phyloP scores from a whole-genome alignment of 2,113 vertebrate species.

The Suricata suricatta region DNA sequence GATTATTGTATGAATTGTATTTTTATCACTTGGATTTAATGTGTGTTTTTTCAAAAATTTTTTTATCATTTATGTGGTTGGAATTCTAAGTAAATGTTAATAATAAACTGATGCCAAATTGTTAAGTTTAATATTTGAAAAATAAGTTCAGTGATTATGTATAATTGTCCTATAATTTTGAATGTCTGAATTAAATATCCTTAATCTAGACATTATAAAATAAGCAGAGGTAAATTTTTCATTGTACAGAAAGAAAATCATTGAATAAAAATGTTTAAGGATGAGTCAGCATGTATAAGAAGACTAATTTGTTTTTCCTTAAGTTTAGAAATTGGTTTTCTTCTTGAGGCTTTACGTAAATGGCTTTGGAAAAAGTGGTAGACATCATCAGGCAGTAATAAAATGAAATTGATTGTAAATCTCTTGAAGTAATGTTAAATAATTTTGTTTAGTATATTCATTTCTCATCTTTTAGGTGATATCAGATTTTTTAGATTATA shows the following conservation, averaged over 20 bases:
- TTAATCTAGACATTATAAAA: background rate
- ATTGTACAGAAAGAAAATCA: background rate
- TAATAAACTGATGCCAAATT: constrained; percentile 13
- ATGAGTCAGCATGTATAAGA: background rate
- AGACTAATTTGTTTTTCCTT: background rate
- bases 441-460: background rate
- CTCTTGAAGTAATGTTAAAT: background rate
- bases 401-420: constrained; percentile 31
- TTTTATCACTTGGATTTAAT: background rate
- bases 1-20: background rate
- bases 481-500: background rate
- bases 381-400: constrained; percentile 4
- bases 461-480: background rate
- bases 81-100: constrained; percentile 1
- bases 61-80: background rate
- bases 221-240: background rate
- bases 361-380: constrained; percentile 4
- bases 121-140: constrained; percentile 9
- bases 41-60: background rate
- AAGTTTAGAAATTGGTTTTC: background rate
- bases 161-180: background rate
- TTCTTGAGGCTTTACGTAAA: constrained; percentile 8
- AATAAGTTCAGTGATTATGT: background rate
- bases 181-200: background rate
- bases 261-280: background rate